A percentile compares a stretch with the other conserved stretches of the same genome.
Evolutionary conservation across 2,797 vertebrate genomes (phyloP).

Genomic region (Neosalanx taihuensis): DNA sequence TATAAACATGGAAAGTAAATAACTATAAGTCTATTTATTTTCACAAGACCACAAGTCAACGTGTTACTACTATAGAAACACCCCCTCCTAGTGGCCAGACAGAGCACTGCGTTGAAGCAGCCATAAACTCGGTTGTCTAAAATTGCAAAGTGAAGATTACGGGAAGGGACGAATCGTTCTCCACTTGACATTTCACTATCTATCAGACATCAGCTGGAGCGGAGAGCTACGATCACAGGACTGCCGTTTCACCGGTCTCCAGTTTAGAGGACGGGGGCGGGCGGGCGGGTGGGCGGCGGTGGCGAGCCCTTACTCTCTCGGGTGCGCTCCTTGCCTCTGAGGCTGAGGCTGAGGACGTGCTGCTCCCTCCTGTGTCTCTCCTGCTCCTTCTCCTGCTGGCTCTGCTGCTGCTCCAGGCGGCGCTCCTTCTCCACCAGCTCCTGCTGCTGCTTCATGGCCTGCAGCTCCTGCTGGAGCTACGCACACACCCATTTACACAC

Average conservation of each 20-base stretch:
- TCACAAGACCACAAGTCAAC: conserved; percentile 11
- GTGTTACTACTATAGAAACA: conserved; percentile 62
- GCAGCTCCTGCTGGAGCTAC: conserved; percentile 98
- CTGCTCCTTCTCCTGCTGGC: conserved; percentile 94
- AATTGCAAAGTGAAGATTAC: no score
- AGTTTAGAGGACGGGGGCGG: no score
- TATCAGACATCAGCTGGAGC: neutral
- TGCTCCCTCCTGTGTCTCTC: conserved; percentile 91
- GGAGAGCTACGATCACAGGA: conserved; percentile 40
- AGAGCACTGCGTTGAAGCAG: conserved; percentile 25
- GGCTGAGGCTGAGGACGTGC: conserved; percentile 82
- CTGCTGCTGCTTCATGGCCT: conserved; percentile 97
- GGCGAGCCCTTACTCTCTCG: conserved; percentile 89
- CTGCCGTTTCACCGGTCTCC: conserved; percentile 32
- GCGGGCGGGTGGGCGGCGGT: conserved; percentile 13
- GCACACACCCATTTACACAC: conserved; percentile 1
- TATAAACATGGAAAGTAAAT: neutral
- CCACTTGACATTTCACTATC: no score
- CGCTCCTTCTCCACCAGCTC: conserved; percentile 96
- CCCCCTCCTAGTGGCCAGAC: conserved; percentile 74
- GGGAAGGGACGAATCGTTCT: no score
- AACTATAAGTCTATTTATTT: neutral
- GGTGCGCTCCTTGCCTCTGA: conserved; percentile 90
- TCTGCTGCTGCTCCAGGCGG: conserved; percentile 92
- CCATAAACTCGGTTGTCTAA: conserved; percentile 12